phyloP scores from a whole-genome alignment of 2,113 vertebrate genomes.

The Pitta sordida region DNA sequence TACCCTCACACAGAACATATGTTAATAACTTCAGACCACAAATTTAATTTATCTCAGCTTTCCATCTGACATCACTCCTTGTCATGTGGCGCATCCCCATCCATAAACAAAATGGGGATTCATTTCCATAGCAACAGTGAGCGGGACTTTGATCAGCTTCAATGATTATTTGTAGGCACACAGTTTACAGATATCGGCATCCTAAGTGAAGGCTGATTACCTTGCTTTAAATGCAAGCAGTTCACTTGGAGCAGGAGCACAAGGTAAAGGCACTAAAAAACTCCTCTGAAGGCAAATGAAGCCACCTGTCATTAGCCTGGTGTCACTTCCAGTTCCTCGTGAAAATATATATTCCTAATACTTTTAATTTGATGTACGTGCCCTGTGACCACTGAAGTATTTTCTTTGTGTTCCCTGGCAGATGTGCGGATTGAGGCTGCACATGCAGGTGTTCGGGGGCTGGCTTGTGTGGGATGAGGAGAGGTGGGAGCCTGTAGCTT shows the following conservation, averaged over 20 bases:
- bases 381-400: background rate
- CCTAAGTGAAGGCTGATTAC: constrained; percentile 64
- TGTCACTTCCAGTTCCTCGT: background rate
- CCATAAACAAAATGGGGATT: constrained; percentile 75
- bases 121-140: constrained; percentile 72
- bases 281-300: background rate
- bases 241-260: background rate
- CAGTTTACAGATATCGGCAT: constrained; percentile 69
- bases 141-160: constrained; percentile 77
- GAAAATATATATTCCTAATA: background rate
- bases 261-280: background rate
- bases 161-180: constrained; percentile 77
- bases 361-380: background rate
- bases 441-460: constrained; percentile 68
- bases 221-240: constrained; percentile 2
- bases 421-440: constrained; percentile 66
- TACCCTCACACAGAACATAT: constrained; percentile 43
- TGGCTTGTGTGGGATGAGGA: constrained; percentile 63
- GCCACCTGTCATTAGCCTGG: background rate
- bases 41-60: constrained; percentile 75
- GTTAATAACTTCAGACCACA: constrained; percentile 72
- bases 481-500: constrained; percentile 74
- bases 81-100: constrained; percentile 71
- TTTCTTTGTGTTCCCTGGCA: constrained; percentile 57
- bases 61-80: constrained; percentile 69